These are phyloP conservation scores for Anniella stebbinsi DNA, from an alignment of 2,797 vertebrate species.

Conservation along the genomic window DNA sequence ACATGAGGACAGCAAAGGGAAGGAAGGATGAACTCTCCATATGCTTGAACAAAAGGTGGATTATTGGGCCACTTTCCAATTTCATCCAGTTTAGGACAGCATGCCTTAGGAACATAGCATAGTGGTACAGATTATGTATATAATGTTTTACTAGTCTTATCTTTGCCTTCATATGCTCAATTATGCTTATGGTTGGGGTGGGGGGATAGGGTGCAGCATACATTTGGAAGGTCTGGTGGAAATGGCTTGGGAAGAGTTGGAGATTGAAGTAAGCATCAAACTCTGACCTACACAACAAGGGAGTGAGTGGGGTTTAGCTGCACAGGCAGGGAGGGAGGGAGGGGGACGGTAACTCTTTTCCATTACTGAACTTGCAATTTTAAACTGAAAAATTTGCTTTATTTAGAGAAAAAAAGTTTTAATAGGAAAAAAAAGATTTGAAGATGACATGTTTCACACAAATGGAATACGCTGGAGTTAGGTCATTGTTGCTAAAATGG, in stretches of 20 bases:
- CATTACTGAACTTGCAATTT: conserved; percentile 69
- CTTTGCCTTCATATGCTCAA: conserved; percentile 48
- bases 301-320: conserved; percentile 31
- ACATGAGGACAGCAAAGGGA: neutral
- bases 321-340: conserved; percentile 32
- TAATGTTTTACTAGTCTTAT: conserved; percentile 40
- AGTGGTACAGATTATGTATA: conserved; percentile 31
- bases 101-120: conserved; percentile 52
- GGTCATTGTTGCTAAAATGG: conserved; percentile 65
- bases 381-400: conserved; percentile 73
- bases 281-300: neutral
- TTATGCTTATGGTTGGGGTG: neutral
- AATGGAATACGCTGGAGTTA: conserved; percentile 75
- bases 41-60: neutral
- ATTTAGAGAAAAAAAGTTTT: conserved; percentile 52
- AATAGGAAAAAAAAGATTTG: conserved; percentile 44
- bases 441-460: conserved; percentile 70
- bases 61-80: conserved; percentile 26
- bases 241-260: conserved; percentile 48
- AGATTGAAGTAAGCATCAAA: conserved; percentile 13
- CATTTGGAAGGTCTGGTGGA: neutral
- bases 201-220: neutral
- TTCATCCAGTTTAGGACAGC: conserved; percentile 21
- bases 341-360: conserved; percentile 49
- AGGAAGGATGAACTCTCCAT: neutral